Percentiles rank a stretch among this genome's conserved stretches.
Conservation (phyloP, 2,113 vertebrate species). For the Vulpes lagopus region DNA sequence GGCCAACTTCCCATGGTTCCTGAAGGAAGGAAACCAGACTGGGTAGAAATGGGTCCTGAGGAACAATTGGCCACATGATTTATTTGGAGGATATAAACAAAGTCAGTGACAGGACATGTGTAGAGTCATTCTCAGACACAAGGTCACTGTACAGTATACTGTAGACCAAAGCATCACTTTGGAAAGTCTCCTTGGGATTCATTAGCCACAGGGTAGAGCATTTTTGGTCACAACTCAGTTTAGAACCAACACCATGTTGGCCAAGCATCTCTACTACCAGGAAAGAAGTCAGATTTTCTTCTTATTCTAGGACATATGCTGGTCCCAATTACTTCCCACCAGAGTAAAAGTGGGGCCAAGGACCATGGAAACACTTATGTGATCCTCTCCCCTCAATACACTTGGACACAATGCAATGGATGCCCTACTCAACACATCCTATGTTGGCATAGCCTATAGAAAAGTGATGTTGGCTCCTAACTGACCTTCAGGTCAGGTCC, state of each 20-base stretch:
- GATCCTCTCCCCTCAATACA: not conserved
- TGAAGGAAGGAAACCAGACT: not conserved
- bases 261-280: not conserved
- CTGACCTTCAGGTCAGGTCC: accelerated
- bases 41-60: not conserved
- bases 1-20: not conserved
- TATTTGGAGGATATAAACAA: not conserved
- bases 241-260: not conserved
- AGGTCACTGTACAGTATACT: accelerated
- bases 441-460: not conserved
- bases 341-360: not conserved
- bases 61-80: not conserved
- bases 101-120: not conserved
- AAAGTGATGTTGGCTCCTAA: not conserved
- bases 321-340: not conserved
- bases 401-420: not conserved
- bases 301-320: not conserved
- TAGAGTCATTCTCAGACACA: not conserved
- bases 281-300: not conserved
- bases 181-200: not conserved
- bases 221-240: not conserved
- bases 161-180: not conserved
- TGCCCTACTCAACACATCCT: not conserved
- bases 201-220: not conserved
- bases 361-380: not conserved